Conservation (phyloP, 1,140 invertebrate genomes). For the Drosophila saltans region DNA sequence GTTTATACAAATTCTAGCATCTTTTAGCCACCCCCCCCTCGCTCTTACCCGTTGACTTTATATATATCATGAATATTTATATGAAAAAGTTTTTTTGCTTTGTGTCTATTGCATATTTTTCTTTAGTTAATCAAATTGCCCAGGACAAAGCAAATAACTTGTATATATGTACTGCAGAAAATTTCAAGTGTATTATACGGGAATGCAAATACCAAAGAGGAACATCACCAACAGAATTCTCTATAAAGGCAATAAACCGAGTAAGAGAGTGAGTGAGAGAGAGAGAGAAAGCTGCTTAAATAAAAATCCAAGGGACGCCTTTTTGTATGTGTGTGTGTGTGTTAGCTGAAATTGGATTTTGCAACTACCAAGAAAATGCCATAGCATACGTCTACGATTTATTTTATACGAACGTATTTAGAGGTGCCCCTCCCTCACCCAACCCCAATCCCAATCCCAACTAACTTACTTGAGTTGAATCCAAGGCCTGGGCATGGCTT, state of each 20-base stretch:
- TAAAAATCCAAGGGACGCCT: conserved; percentile 50
- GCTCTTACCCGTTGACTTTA: conserved; percentile 24
- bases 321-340: conserved; percentile 20
- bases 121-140: conserved; percentile 72
- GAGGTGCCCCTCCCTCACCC: conserved; percentile 17
- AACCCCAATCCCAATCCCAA: too few species aligned
- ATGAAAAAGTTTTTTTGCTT: conserved; percentile 15
- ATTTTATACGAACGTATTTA: conserved; percentile 56
- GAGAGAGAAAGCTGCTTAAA: conserved; percentile 59
- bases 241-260: conserved; percentile 11
- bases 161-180: conserved; percentile 30
- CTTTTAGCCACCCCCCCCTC: neutral
- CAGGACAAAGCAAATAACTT: conserved; percentile 56
- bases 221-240: conserved; percentile 21
- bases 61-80: conserved; percentile 66
- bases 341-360: conserved; percentile 66
- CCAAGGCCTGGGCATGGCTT: conserved; percentile 52
- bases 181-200: conserved; percentile 46
- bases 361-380: conserved; percentile 30
- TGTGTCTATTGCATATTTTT: conserved; percentile 47
- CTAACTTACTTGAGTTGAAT: conserved; percentile 15
- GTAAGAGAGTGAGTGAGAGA: neutral
- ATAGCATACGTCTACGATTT: conserved; percentile 63
- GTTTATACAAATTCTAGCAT: conserved; percentile 31
- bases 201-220: conserved; percentile 31